These are phyloP conservation scores for Apis laboriosa DNA, from an alignment of 1,140 invertebrate species.

Conservation along the genomic window DNA sequence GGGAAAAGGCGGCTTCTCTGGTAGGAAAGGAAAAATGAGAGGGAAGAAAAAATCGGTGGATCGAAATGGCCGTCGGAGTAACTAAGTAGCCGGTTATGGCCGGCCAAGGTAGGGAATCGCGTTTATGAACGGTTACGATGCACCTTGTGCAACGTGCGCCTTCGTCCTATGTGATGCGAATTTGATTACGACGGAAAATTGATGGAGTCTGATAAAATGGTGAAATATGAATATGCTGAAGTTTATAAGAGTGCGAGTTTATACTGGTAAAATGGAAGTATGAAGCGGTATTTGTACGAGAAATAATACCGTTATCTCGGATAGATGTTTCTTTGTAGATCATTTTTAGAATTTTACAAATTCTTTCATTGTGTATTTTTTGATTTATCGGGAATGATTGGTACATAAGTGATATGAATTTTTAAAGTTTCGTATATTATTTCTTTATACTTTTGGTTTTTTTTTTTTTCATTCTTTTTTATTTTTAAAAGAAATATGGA, in stretches of 20 bases:
- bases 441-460: not conserved
- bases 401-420: too few species aligned
- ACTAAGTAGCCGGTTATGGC: conserved; percentile 6
- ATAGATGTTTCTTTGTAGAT: not conserved
- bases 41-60: not conserved
- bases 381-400: too few species aligned
- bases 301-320: not conserved
- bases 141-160: not conserved
- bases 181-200: conserved; percentile 31
- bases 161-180: not conserved
- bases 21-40: too few species aligned
- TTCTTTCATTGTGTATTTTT: not conserved
- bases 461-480: not conserved
- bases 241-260: conserved; percentile 3
- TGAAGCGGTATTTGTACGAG: not conserved
- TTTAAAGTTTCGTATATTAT: not conserved
- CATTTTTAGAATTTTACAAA: not conserved
- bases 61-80: not conserved
- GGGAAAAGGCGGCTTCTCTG: not conserved
- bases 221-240: conserved; percentile 35
- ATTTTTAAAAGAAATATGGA: too few species aligned
- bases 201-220: conserved; percentile 25
- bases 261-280: not conserved
- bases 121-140: conserved; percentile 17
- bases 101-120: not conserved